Base-by-base conservation (phyloP, 1,140 invertebrate genomes). In the Caenorhabditis inopinata region DNA sequence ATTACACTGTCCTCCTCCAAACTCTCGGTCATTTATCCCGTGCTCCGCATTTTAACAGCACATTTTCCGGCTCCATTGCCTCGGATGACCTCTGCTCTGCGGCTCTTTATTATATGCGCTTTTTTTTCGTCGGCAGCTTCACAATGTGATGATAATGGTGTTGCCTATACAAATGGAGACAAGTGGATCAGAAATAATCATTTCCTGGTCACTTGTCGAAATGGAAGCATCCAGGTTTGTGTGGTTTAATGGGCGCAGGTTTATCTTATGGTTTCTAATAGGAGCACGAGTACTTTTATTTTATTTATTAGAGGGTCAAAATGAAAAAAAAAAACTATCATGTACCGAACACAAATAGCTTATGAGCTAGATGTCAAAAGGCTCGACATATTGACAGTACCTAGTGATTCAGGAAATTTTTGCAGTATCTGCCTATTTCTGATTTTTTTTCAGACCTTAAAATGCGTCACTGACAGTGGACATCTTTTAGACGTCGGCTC, bases 121-220 rank as follows among this genome's bases (percentile, higher is more conserved):
- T 18, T 68, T 12, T 68, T 9, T 2, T 21, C 32, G 7, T 7
- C n/a, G 2, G 32, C 38, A 38, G 0, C 12, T 21, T 35, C 32
- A 32, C 32, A 68, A 68, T 68, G 58, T 38, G 58, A 68, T 68
- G 58, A 68, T 68, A 68, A 68, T 38, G 58, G 58, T 21, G 58
- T 68, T 9, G 21, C 38, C 38, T 68, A 68, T 38, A 25, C 58
- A 42, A 16, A 11, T 68, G 58, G 58, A 12, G 58, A 68, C n/a
- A 68, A 68, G n/a, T 68, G 58, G 58, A 68, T 68, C 16, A 11
- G 58, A 12, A 68, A 68, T 68, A 68, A 68, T 68, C 58, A 68
- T 27, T 68, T 68, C 21, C n/a, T 68, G 29, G 58, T 68, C 2
- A 68, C 58, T 7, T 68, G 58, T 68, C 25, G 58, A 21, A 21